Evolutionary conservation across 2,888 invertebrate genomes (phyloP).

Genomic region (Adelognathus sp.): DNA sequence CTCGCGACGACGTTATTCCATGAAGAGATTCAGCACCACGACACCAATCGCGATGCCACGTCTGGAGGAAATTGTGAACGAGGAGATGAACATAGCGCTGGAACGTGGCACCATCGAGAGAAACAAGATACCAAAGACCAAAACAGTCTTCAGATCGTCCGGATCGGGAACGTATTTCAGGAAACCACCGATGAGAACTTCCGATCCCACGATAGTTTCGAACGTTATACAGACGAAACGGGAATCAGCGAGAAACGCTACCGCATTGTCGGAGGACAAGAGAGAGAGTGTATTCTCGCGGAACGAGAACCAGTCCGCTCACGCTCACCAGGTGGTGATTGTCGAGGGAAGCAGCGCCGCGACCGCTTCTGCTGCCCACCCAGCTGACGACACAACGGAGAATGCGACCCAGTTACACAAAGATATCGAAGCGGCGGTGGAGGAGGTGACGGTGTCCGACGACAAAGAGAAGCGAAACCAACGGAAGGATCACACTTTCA

Average conservation of each 20-base stretch:
- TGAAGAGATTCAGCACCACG: conserved; percentile 67
- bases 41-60: conserved; percentile 59
- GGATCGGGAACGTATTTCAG: conserved; percentile 68
- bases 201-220: conserved; percentile 71
- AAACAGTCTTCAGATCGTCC: conserved; percentile 67
- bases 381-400: conserved; percentile 60
- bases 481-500: not conserved
- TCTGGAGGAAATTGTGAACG: conserved; percentile 74
- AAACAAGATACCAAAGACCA: conserved; percentile 73
- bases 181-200: conserved; percentile 64
- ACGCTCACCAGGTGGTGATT: conserved; percentile 63
- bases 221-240: conserved; percentile 71
- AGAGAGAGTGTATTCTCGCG: conserved; percentile 46
- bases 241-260: conserved; percentile 62
- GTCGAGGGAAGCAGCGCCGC: conserved; percentile 59
- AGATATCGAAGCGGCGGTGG: not conserved
- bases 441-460: no score
- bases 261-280: conserved; percentile 31
- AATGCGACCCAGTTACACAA: conserved; percentile 70
- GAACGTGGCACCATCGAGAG: conserved; percentile 75
- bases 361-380: conserved; percentile 60
- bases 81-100: conserved; percentile 76
- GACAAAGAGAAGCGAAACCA: conserved; percentile 1
- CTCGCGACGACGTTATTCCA: conserved; percentile 70
- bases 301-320: conserved; percentile 69